Evolutionary conservation across 2,113 vertebrate species (phyloP).

Genomic region (Channa argus): DNA sequence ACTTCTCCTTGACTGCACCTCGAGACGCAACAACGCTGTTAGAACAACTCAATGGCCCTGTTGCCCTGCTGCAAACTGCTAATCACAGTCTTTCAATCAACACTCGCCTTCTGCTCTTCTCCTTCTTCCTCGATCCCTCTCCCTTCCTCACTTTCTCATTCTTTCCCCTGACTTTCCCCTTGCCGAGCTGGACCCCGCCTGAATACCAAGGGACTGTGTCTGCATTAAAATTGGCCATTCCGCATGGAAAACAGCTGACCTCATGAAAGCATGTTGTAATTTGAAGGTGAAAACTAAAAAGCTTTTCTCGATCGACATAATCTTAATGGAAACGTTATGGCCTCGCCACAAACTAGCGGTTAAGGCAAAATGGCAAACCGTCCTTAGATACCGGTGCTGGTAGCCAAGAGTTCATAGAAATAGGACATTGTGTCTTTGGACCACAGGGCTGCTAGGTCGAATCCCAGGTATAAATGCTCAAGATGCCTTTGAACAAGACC

Average conservation of each 20-base stretch:
- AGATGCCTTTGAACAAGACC: slow-evolving; percentile 21
- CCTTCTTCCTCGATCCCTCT: slow-evolving; percentile 34
- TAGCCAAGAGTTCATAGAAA: slow-evolving; percentile 31
- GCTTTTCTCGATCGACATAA: slow-evolving; percentile 73
- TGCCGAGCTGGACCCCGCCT: slow-evolving; percentile 47
- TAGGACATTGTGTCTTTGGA: slow-evolving; percentile 7
- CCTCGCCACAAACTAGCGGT: slow-evolving; percentile 71
- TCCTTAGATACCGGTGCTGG: slow-evolving; percentile 9
- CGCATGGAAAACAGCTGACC: slow-evolving; percentile 80
- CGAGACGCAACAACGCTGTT: slow-evolving; percentile 69
- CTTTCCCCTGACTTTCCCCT: slow-evolving; percentile 40
- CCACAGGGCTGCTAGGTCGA: slow-evolving; percentile 28
- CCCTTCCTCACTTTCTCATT: slow-evolving; percentile 46
- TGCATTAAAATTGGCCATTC: slow-evolving; percentile 74
- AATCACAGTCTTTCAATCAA: slow-evolving; percentile 83
- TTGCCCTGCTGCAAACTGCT: slow-evolving; percentile 68
- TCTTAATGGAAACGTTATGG: slow-evolving; percentile 81
- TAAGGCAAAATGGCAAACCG: slow-evolving; percentile 58
- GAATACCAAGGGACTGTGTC: slow-evolving; percentile 74
- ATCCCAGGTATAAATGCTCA: slow-evolving; percentile 11
- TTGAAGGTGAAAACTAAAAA: slow-evolving; percentile 82
- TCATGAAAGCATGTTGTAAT: slow-evolving; percentile 79
- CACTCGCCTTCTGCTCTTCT: slow-evolving; percentile 40
- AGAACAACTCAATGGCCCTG: slow-evolving; percentile 70
- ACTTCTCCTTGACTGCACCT: slow-evolving; percentile 84